Evolutionary conservation across 2,888 invertebrate species (phyloP).

Genomic region (Pheosia tremula): DNA sequence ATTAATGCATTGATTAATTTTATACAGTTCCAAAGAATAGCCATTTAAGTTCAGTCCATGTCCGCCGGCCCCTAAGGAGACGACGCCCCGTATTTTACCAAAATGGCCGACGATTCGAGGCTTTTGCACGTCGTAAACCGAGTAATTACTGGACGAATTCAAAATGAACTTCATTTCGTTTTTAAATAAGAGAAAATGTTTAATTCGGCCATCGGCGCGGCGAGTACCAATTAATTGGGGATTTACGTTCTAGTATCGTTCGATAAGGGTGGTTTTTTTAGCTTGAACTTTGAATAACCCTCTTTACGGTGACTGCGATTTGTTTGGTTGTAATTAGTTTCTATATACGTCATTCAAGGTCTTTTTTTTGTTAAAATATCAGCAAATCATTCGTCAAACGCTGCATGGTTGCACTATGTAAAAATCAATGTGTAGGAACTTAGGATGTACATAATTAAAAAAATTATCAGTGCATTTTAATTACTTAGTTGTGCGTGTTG

Average conservation of each 20-base stretch:
- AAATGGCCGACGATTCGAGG: conserved; percentile 58
- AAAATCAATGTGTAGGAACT: too few species aligned
- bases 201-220: conserved; percentile 75
- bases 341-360: too few species aligned
- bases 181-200: conserved; percentile 84
- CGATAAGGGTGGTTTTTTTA: conserved; percentile 29
- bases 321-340: conserved; percentile 11
- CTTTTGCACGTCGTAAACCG: conserved; percentile 82
- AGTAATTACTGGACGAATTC: conserved; percentile 81
- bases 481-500: too few species aligned
- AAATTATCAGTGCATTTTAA: too few species aligned
- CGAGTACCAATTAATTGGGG: conserved; percentile 78
- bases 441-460: too few species aligned
- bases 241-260: conserved; percentile 61
- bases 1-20: conserved; percentile 75
- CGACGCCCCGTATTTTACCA: conserved; percentile 58
- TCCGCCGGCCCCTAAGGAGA: conserved; percentile 47
- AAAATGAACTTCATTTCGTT: conserved; percentile 81
- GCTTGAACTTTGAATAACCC: conserved; percentile 49
- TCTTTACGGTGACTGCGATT: conserved; percentile 20
- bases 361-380: too few species aligned
- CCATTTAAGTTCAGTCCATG: conserved; percentile 64
- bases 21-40: conserved; percentile 64
- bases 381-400: too few species aligned
- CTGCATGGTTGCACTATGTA: too few species aligned